phyloP scores from a whole-genome alignment of 1,140 invertebrate species.

The Meloidogyne chitwoodi region DNA sequence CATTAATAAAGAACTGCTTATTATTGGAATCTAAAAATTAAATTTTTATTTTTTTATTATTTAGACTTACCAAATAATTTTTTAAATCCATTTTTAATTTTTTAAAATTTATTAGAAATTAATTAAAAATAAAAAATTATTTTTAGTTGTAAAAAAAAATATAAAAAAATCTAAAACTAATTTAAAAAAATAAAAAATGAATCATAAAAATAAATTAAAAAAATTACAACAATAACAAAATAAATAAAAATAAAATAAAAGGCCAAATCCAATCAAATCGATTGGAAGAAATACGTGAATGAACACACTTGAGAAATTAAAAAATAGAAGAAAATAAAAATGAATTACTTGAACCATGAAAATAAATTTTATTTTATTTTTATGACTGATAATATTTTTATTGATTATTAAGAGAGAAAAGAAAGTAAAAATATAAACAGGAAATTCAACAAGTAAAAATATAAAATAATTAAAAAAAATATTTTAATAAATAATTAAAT shows the following conservation, averaged over 20 bases:
- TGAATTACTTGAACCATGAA: background rate
- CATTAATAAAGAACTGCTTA: constrained; percentile 35
- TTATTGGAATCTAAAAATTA: constrained; percentile 26
- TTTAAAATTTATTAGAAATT: background rate
- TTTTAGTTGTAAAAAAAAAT: no score
- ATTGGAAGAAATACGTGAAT: background rate
- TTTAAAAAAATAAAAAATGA: constrained; percentile 5
- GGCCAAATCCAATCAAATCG: background rate
- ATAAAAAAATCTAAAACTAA: no score
- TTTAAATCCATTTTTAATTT: constrained; percentile 4
- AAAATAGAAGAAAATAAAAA: background rate
- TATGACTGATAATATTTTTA: no score
- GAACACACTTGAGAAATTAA: background rate
- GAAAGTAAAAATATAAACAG: no score
- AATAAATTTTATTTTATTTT: background rate
- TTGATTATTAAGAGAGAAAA: no score
- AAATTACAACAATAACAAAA: background rate
- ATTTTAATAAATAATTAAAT: no score
- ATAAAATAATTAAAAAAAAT: no score
- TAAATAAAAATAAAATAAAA: background rate
- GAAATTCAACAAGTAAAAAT: no score
- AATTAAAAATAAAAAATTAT: background rate
- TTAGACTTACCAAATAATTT: background rate
- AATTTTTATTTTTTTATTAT: no score
- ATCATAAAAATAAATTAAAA: background rate